These are phyloP conservation scores for Uromys caudimaculatus DNA, from an alignment of 2,797 vertebrate species.

Conservation along the genomic window DNA sequence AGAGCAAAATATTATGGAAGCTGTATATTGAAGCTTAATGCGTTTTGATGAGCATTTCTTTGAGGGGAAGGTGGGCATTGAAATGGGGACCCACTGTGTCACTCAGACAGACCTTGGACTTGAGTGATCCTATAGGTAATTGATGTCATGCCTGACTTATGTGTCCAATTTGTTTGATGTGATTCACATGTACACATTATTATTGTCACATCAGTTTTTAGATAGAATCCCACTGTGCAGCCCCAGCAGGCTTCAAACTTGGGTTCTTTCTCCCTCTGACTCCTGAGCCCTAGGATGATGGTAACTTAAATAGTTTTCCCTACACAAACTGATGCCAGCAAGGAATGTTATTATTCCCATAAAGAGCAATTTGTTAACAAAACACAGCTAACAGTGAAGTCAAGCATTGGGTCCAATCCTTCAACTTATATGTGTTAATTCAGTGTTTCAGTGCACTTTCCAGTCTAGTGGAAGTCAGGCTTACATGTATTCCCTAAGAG, in stretches of 20 bases:
- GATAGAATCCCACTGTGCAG: neutral
- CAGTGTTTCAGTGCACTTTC: neutral
- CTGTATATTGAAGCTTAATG: constrained; percentile 22
- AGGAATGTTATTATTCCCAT: neutral
- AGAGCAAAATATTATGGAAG: constrained; percentile 8
- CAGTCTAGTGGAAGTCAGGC: neutral
- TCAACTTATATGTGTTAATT: constrained; percentile 52
- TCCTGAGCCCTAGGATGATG: neutral
- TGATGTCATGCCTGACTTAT: neutral
- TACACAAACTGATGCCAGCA: neutral
- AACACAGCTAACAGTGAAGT: constrained; percentile 41
- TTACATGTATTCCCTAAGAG: neutral
- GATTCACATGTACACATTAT: neutral
- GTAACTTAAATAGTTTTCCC: neutral
- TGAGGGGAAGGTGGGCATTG: neutral
- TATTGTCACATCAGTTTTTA: neutral
- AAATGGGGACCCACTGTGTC: neutral
- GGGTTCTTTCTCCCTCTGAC: neutral
- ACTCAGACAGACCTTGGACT: neutral
- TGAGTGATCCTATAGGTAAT: neutral
- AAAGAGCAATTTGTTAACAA: constrained; percentile 61
- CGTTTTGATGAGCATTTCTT: neutral
- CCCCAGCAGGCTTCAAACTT: neutral
- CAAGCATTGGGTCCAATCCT: neutral
- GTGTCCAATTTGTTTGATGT: constrained; percentile 18